Evolutionary conservation across 2,113 vertebrate genomes (phyloP).

Genomic region (Lepisosteus oculatus): DNA sequence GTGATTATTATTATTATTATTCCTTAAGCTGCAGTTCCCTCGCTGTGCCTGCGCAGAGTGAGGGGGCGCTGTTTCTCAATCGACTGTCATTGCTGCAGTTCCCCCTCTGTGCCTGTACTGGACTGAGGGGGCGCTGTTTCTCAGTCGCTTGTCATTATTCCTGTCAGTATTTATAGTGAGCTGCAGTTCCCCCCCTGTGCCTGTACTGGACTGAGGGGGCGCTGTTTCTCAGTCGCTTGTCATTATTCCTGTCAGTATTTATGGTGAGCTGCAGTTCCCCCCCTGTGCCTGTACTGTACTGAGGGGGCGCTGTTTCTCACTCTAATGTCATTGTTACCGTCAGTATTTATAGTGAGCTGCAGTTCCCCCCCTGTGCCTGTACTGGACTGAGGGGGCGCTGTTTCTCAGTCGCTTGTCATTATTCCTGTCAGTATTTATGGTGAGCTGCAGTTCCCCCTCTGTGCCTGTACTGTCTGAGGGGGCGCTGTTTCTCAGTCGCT

Average conservation of each 20-base stretch:
- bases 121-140: slow-evolving; percentile 11
- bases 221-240: slow-evolving; percentile 35
- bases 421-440: too few species aligned
- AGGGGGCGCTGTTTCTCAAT: slow-evolving; percentile 1
- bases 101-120: slow-evolving; percentile 22
- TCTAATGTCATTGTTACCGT: too few species aligned
- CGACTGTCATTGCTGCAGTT: slow-evolving; percentile 50
- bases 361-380: slow-evolving; percentile 27
- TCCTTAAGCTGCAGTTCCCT: slow-evolving; percentile 26
- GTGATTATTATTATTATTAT: slow-evolving; percentile 67
- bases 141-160: slow-evolving; percentile 13
- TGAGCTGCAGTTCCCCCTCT: too few species aligned
- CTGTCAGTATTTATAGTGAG: not conserved
- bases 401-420: not conserved
- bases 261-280: not conserved
- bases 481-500: not conserved
- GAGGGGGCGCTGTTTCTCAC: not conserved
- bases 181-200: slow-evolving; percentile 26
- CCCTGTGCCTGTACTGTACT: not conserved
- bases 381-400: slow-evolving; percentile 11
- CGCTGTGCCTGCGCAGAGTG: slow-evolving; percentile 21
- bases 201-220: slow-evolving; percentile 14
- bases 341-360: not conserved
- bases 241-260: slow-evolving; percentile 12
- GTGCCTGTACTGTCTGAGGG: slow-evolving; percentile 9